Percentiles rank a stretch among this genome's conserved stretches.
Conservation (phyloP, 2,113 vertebrate genomes). For the Nymphicus hollandicus region DNA sequence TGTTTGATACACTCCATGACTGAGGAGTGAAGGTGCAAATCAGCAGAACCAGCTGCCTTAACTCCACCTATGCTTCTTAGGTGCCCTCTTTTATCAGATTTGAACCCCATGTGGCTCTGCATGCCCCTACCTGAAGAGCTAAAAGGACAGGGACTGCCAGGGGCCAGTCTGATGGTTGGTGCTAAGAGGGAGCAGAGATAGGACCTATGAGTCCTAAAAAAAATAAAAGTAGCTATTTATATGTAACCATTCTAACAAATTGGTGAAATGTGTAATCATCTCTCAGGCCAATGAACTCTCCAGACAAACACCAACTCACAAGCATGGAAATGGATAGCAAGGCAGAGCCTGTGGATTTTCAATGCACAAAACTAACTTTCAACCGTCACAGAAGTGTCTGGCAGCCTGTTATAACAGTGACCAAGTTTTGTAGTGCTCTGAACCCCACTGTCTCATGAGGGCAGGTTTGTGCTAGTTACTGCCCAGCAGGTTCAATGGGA, state of each 20-base stretch:
- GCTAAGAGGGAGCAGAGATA: background rate
- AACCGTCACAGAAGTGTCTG: background rate
- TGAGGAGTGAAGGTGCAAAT: background rate
- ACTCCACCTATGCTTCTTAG: background rate
- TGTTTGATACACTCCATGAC: background rate
- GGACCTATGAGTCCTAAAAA: background rate
- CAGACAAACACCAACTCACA: accelerated
- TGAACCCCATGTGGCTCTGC: background rate
- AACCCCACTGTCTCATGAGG: background rate
- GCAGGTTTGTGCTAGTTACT: background rate
- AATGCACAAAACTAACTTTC: background rate
- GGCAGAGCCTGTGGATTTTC: background rate
- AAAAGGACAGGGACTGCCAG: background rate
- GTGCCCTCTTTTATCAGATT: background rate
- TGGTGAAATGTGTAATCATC: background rate
- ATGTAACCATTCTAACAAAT: background rate
- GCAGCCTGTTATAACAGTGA: background rate
- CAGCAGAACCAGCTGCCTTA: background rate
- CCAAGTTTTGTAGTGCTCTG: background rate
- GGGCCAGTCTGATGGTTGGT: background rate
- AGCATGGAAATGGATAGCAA: background rate
- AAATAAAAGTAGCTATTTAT: background rate
- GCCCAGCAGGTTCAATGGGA: background rate
- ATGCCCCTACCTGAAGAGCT: accelerated
- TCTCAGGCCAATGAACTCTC: background rate